Evolutionary conservation across 2,113 vertebrate genomes (phyloP).

Genomic region (Guaruba guarouba): DNA sequence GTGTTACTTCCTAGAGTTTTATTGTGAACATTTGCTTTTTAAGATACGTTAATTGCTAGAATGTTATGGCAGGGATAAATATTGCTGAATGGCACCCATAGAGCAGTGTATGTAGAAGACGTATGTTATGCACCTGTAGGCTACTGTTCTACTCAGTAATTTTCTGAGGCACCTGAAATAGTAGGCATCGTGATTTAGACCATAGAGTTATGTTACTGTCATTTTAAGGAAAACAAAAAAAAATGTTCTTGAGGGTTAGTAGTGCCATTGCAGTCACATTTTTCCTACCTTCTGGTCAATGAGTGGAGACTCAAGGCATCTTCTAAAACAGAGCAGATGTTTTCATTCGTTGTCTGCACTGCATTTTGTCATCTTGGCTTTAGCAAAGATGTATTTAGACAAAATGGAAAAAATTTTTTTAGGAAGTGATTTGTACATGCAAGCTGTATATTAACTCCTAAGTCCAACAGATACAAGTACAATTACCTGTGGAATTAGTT

Average conservation of each 20-base stretch:
- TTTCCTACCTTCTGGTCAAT: not conserved
- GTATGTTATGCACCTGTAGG: not conserved
- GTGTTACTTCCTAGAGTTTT: not conserved
- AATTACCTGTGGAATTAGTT: not conserved
- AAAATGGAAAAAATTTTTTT: not conserved
- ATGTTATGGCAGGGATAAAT: not conserved
- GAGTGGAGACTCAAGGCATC: not conserved
- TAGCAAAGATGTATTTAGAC: not conserved
- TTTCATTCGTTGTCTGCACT: not conserved
- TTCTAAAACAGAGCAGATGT: not conserved
- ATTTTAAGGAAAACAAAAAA: not conserved
- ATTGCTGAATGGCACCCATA: not conserved
- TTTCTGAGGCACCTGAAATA: not conserved
- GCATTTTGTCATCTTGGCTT: not conserved
- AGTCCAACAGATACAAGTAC: not conserved
- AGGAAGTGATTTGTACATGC: not conserved
- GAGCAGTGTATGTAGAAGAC: not conserved
- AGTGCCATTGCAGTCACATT: not conserved
- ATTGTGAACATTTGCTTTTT: not conserved
- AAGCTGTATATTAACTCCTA: not conserved
- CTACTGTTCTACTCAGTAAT: not conserved
- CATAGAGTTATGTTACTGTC: not conserved
- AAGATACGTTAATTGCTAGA: not conserved
- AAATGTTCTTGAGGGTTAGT: not conserved
- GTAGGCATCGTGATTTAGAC: accelerated